These are phyloP conservation scores for Pipistrellus nathusii DNA, from an alignment of 2,797 vertebrate genomes.

Conservation along the genomic window DNA sequence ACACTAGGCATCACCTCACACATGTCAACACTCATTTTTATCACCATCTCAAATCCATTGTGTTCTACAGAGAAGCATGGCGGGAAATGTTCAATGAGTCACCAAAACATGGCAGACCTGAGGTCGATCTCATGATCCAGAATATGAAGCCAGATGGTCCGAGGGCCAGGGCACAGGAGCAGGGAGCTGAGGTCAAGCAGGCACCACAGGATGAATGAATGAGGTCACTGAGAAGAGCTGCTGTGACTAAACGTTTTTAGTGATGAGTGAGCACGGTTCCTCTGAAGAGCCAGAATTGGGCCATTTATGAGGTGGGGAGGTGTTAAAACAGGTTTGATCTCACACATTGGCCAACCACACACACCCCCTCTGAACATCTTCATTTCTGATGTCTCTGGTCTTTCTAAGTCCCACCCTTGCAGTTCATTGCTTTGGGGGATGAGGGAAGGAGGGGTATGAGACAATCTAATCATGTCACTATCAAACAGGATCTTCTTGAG, in stretches of 20 bases:
- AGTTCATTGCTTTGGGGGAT: background rate
- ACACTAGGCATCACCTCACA: slow-evolving; percentile 70
- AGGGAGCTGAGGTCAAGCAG: slow-evolving; percentile 54
- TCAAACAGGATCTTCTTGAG: background rate
- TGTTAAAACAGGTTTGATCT: background rate
- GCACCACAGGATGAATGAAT: background rate
- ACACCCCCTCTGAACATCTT: background rate
- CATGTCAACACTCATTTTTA: slow-evolving; percentile 74
- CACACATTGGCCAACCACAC: background rate
- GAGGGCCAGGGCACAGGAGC: background rate
- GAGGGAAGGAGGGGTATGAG: background rate
- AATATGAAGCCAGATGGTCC: slow-evolving; percentile 70
- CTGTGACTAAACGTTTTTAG: background rate
- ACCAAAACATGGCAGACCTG: slow-evolving; percentile 44
- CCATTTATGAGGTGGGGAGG: background rate
- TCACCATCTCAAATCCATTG: slow-evolving; percentile 57
- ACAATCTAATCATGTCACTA: background rate
- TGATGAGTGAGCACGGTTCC: background rate
- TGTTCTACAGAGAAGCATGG: slow-evolving; percentile 34
- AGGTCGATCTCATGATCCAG: background rate
- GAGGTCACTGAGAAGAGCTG: slow-evolving; percentile 26
- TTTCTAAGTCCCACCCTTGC: background rate
- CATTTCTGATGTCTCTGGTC: background rate
- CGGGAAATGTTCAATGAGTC: slow-evolving; percentile 34
- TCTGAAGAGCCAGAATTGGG: background rate